These are phyloP conservation scores for Indicator indicator DNA, from an alignment of 2,113 vertebrate genomes.

Conservation along the genomic window DNA sequence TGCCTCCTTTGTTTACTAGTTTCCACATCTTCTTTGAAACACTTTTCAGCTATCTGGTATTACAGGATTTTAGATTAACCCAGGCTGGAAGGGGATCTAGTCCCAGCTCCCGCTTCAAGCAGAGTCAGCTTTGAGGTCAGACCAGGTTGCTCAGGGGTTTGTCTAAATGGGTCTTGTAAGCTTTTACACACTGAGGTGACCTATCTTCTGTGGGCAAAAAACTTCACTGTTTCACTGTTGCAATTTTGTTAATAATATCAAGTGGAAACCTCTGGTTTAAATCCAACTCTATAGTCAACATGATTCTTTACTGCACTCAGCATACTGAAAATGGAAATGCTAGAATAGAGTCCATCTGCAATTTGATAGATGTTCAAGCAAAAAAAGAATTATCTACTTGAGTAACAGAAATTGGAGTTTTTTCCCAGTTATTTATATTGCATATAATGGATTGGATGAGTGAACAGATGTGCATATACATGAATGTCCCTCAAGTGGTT, in stretches of 20 bases:
- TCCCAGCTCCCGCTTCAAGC: fast-evolving
- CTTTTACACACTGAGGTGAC: not conserved
- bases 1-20: not conserved
- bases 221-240: not conserved
- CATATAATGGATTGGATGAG: not conserved
- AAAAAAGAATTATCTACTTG: not conserved
- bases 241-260: not conserved
- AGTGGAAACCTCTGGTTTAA: not conserved
- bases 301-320: not conserved
- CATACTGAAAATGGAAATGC: not conserved
- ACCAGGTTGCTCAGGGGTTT: not conserved
- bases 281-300: not conserved
- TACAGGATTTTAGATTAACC: not conserved
- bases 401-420: not conserved
- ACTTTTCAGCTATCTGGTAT: not conserved
- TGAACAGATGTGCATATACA: not conserved
- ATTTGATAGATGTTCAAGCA: not conserved
- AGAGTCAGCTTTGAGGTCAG: not conserved
- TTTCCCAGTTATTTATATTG: not conserved
- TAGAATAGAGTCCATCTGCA: not conserved
- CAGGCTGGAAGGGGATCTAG: not conserved
- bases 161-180: not conserved
- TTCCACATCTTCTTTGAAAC: not conserved
- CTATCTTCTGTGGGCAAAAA: not conserved
- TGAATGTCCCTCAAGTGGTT: not conserved